phyloP scores from a whole-genome alignment of 2,888 invertebrate genomes.

The Neocrepidodera transversa region DNA sequence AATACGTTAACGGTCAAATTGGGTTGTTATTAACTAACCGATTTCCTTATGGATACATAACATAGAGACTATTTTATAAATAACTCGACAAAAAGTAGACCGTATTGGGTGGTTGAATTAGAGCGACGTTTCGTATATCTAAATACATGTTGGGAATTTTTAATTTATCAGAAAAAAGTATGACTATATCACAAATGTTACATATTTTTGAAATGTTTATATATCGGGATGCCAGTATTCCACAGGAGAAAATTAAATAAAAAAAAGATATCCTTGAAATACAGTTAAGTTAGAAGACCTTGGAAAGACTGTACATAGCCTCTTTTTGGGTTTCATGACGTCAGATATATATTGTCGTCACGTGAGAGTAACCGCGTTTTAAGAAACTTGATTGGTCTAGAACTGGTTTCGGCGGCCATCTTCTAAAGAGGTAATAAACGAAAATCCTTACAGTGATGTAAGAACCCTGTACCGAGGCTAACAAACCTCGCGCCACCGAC shows the following conservation, averaged over 20 bases:
- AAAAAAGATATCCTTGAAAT: constrained; percentile 48
- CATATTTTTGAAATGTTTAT: background rate
- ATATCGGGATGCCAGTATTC: constrained; percentile 1
- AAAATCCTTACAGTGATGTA: constrained; percentile 50
- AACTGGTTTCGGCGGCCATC: constrained; percentile 66
- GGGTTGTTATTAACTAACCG: constrained; percentile 15
- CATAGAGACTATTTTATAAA: constrained; percentile 35
- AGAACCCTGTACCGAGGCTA: constrained; percentile 65
- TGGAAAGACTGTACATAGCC: constrained; percentile 59
- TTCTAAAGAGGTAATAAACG: constrained; percentile 69
- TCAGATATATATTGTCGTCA: constrained; percentile 60
- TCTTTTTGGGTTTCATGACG: constrained; percentile 57
- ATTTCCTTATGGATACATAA: constrained; percentile 24
- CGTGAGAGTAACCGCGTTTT: constrained; percentile 53
- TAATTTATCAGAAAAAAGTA: background rate
- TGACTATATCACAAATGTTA: background rate
- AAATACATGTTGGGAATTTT: background rate
- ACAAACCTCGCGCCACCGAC: constrained; percentile 61
- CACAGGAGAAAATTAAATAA: constrained; percentile 27
- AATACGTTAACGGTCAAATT: constrained; percentile 36
- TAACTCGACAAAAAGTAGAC: constrained; percentile 32
- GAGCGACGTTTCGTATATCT: constrained; percentile 40
- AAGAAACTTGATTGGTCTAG: constrained; percentile 57
- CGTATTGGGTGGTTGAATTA: constrained; percentile 29
- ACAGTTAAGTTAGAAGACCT: constrained; percentile 56